These are phyloP conservation scores for Uromys caudimaculatus DNA, from an alignment of 2,797 vertebrate genomes.

Conservation along the genomic window DNA sequence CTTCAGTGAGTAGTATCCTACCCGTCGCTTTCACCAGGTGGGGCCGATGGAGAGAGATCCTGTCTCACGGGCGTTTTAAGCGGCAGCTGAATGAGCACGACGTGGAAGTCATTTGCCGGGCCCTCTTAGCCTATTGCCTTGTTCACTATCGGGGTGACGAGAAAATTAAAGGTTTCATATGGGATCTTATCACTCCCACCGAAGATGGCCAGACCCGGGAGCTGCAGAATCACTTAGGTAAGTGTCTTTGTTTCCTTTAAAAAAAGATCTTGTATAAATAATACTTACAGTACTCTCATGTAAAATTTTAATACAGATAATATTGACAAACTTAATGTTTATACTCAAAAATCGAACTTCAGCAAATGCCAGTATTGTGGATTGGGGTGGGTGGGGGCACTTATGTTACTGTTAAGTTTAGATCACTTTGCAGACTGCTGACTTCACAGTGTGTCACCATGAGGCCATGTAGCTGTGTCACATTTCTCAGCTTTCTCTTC, in stretches of 20 bases:
- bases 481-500: neutral
- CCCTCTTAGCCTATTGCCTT: slow-evolving; percentile 96
- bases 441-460: neutral
- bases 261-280: neutral
- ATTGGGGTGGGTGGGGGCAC: neutral
- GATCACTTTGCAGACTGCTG: neutral
- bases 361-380: neutral
- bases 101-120: slow-evolving; percentile 97
- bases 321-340: slow-evolving; percentile 21
- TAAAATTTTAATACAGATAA: slow-evolving; percentile 10
- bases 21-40: slow-evolving; percentile 88
- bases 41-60: slow-evolving; percentile 98
- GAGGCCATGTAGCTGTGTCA: neutral
- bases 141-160: slow-evolving; percentile 98
- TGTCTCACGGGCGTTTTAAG: slow-evolving; percentile 98
- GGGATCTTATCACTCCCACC: slow-evolving; percentile 98
- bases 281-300: neutral
- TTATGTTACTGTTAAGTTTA: neutral
- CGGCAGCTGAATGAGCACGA: slow-evolving; percentile 96
- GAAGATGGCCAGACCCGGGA: slow-evolving; percentile 97
- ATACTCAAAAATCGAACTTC: neutral
- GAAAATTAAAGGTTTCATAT: slow-evolving; percentile 99
- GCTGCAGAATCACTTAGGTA: slow-evolving; percentile 98
- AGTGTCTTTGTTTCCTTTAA: slow-evolving; percentile 14
- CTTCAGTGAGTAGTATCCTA: slow-evolving; percentile 22